Percentiles rank a stretch among this genome's conserved stretches.
These are phyloP conservation scores for Liasis olivaceus DNA, from an alignment of 2,797 vertebrate species.

Conservation along the genomic window DNA sequence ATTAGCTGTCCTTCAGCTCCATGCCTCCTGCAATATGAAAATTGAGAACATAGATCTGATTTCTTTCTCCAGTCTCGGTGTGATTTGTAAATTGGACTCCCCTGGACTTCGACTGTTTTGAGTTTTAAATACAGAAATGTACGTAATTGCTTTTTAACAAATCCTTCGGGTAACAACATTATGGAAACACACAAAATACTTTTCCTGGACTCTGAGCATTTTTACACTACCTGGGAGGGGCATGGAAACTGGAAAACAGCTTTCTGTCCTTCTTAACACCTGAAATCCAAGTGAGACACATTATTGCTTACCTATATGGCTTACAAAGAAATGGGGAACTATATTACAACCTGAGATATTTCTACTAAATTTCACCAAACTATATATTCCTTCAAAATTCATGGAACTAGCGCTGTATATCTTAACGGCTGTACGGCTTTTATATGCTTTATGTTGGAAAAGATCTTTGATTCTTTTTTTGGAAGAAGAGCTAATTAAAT, in stretches of 20 bases:
- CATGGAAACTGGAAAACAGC: neutral
- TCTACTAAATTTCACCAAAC: neutral
- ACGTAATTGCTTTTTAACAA: conserved; percentile 37
- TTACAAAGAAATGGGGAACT: neutral
- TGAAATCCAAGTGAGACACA: neutral
- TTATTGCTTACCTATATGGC: neutral
- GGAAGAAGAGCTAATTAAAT: neutral
- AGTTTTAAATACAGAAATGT: conserved; percentile 54
- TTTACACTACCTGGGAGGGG: conserved; percentile 33
- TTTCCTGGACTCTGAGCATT: conserved; percentile 32
- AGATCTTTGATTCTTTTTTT: neutral
- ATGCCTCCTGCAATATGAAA: neutral
- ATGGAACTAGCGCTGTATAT: neutral
- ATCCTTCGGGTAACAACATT: conserved; percentile 55
- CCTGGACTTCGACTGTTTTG: conserved; percentile 16
- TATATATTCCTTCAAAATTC: neutral
- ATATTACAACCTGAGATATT: neutral
- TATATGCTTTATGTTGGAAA: neutral
- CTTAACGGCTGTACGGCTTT: neutral
- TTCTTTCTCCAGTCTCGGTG: neutral
- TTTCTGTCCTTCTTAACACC: neutral
- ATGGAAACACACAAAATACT: conserved; percentile 52
- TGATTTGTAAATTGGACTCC: neutral
- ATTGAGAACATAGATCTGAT: neutral
- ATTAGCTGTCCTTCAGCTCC: neutral